Percentiles rank a stretch among this genome's conserved stretches.
These are phyloP conservation scores for Cottus gobio DNA, from an alignment of 2,113 vertebrate genomes.

Conservation along the genomic window DNA sequence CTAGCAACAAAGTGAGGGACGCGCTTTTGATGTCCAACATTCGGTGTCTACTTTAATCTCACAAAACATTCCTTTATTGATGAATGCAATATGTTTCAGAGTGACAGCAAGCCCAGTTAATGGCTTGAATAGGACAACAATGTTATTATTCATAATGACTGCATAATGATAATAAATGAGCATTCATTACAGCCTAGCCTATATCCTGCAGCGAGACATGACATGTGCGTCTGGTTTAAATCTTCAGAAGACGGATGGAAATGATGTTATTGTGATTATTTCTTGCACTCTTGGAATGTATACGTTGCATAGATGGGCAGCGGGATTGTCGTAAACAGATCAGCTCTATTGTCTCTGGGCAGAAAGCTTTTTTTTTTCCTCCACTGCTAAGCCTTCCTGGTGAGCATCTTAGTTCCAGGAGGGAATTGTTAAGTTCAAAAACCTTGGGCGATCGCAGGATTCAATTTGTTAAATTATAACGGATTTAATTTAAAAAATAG, in stretches of 20 bases:
- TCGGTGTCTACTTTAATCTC: slow-evolving; percentile 5
- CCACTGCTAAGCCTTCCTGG: not conserved
- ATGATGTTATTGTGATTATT: not conserved
- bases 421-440: no score
- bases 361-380: not conserved
- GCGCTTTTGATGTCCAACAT: not conserved
- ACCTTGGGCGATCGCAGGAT: no score
- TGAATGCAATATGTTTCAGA: slow-evolving; percentile 29
- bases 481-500: no score
- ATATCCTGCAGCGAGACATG: slow-evolving; percentile 14
- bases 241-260: not conserved
- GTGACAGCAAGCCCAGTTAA: slow-evolving; percentile 41
- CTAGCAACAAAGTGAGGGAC: not conserved
- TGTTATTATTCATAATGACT: slow-evolving; percentile 45
- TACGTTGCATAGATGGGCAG: not conserved
- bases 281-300: not conserved
- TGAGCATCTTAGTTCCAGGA: not conserved
- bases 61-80: slow-evolving; percentile 28
- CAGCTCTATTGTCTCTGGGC: not conserved
- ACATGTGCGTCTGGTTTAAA: slow-evolving; percentile 15
- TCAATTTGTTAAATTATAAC: no score
- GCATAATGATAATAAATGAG: slow-evolving; percentile 52
- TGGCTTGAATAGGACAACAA: slow-evolving; percentile 39
- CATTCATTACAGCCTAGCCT: slow-evolving; percentile 35
- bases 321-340: no score